Evolutionary conservation across 2,797 vertebrate species (phyloP).

Genomic region (Linurgus olivaceus): DNA sequence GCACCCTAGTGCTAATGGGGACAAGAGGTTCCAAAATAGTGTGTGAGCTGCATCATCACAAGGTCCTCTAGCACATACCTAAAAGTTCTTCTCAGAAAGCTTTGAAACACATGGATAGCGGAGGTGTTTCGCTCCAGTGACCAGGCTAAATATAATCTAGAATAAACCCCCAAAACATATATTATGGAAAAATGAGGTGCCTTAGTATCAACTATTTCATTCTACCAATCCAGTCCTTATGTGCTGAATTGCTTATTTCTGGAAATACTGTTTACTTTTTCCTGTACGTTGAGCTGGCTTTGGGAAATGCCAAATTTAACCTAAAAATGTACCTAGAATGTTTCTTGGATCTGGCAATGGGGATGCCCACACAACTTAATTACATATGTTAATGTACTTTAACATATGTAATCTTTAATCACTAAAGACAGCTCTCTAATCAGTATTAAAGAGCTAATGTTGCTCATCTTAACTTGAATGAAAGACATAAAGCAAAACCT

Average conservation of each 20-base stretch:
- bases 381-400: not conserved
- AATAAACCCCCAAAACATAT: not conserved
- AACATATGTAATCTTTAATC: too few relatives aligned
- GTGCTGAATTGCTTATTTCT: not conserved
- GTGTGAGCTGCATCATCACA: not conserved
- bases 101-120: not conserved
- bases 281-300: not conserved
- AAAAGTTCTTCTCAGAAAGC: slow-evolving; percentile 15
- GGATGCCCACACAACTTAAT: not conserved
- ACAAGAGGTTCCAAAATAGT: not conserved
- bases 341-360: not conserved
- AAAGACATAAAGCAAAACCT: not conserved
- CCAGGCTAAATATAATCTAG: slow-evolving; percentile 15
- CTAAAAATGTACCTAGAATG: not conserved
- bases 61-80: slow-evolving; percentile 15
- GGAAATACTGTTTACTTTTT: not conserved
- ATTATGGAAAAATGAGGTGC: not conserved
- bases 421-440: not conserved
- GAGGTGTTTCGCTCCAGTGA: not conserved
- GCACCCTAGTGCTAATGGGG: not conserved
- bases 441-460: not conserved
- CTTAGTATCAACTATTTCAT: not conserved
- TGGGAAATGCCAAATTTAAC: not conserved
- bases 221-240: not conserved
- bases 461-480: not conserved